A percentile compares a stretch with the other conserved stretches of the same genome.
These are phyloP conservation scores for Euplagia quadripunctaria DNA, from an alignment of 2,888 invertebrate genomes.

Conservation along the genomic window DNA sequence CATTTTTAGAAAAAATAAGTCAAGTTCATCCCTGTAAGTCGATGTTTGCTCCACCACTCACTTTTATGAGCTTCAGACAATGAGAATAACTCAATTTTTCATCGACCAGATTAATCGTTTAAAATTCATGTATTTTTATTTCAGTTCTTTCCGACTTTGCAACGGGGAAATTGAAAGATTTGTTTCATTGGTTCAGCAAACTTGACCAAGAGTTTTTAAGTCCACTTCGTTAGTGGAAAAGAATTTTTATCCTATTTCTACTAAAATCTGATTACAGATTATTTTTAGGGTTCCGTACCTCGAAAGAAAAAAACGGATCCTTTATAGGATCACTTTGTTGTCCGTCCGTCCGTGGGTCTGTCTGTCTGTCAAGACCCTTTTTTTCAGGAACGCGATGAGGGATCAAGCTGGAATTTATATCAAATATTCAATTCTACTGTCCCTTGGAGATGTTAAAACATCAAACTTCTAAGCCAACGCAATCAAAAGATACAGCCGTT, in stretches of 20 bases:
- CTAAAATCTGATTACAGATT: neutral
- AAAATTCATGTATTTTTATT: constrained; percentile 76
- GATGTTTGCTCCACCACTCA: constrained; percentile 74
- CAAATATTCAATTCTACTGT: too few species aligned
- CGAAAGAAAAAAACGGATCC: too few species aligned
- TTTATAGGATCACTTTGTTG: too few species aligned
- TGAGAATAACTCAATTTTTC: constrained; percentile 73
- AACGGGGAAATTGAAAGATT: constrained; percentile 34
- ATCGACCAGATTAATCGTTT: constrained; percentile 81
- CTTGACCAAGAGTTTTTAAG: constrained; percentile 16
- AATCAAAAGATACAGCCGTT: too few species aligned
- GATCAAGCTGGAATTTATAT: too few species aligned
- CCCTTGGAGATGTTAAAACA: too few species aligned
- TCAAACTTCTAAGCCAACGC: too few species aligned
- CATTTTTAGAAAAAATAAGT: neutral
- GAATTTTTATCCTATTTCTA: neutral
- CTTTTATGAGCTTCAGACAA: constrained; percentile 71
- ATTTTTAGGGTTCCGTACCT: too few species aligned
- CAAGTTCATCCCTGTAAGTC: constrained; percentile 49
- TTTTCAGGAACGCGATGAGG: too few species aligned
- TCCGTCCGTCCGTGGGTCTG: too few species aligned
- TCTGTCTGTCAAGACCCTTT: too few species aligned
- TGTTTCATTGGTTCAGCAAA: constrained; percentile 21
- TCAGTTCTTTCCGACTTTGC: constrained; percentile 38
- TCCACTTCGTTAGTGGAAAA: neutral